Evolutionary conservation across 2,113 vertebrate genomes (phyloP).

Genomic region (Picathartes gymnocephalus): DNA sequence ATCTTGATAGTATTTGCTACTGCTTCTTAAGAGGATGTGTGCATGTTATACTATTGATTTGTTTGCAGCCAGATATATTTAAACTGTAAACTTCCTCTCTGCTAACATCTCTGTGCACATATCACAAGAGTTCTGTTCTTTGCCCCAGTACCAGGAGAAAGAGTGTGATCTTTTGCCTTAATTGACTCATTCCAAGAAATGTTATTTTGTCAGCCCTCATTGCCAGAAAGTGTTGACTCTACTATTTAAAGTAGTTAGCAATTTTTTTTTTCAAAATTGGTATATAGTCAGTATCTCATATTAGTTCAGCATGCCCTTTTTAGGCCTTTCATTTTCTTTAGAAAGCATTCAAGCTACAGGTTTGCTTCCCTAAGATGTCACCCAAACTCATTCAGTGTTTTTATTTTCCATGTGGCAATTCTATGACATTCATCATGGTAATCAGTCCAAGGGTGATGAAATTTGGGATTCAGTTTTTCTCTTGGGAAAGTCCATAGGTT

Average conservation of each 20-base stretch:
- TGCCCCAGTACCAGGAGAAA: background rate
- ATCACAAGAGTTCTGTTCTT: background rate
- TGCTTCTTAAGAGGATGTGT: background rate
- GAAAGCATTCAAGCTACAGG: background rate
- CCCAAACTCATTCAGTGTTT: background rate
- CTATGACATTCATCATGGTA: background rate
- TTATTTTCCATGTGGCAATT: background rate
- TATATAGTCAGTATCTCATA: background rate
- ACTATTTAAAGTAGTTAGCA: background rate
- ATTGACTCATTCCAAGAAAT: background rate
- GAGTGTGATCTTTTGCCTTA: background rate
- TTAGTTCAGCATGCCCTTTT: background rate
- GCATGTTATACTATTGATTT: background rate
- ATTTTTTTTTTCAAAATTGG: background rate
- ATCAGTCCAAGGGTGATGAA: background rate
- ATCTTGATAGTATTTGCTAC: background rate
- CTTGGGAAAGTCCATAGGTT: background rate
- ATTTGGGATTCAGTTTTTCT: background rate
- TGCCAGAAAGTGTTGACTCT: background rate
- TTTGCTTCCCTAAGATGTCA: background rate
- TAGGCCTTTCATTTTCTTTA: background rate
- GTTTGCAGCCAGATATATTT: background rate
- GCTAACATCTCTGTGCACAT: background rate
- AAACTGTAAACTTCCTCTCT: background rate
- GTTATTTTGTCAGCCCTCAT: background rate